These are phyloP conservation scores for Axis porcinus DNA, from an alignment of 2,113 vertebrate genomes.

Conservation along the genomic window DNA sequence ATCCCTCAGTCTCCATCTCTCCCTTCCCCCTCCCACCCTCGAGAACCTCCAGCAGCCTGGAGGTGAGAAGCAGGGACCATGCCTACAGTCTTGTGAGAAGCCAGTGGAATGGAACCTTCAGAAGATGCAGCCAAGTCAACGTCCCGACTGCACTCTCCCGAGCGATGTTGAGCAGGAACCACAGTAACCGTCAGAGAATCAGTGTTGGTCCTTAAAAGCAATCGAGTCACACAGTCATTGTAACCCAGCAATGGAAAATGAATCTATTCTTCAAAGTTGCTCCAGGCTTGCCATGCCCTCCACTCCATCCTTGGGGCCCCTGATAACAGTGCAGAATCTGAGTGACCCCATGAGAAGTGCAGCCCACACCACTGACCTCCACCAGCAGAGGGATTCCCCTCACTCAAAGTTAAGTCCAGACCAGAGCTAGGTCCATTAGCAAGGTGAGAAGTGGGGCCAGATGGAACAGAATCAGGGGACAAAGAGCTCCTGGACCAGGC, in stretches of 20 bases:
- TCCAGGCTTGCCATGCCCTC: too few relatives aligned
- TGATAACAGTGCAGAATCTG: not conserved
- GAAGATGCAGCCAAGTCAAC: not conserved
- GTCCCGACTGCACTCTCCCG: not conserved
- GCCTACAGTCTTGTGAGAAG: not conserved
- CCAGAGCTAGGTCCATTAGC: not conserved
- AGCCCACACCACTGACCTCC: not conserved
- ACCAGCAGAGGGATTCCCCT: not conserved
- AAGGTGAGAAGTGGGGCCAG: not conserved
- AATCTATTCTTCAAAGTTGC: not conserved
- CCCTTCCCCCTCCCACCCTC: not conserved
- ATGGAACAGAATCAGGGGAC: not conserved
- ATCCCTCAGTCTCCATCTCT: not conserved
- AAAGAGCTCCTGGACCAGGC: not conserved
- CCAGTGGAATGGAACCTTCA: not conserved
- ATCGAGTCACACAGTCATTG: not conserved
- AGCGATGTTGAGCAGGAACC: accelerated
- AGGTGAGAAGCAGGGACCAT: not conserved
- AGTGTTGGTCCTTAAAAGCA: not conserved
- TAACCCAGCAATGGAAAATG: not conserved
- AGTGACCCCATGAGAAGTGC: not conserved
- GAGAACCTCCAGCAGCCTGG: not conserved
- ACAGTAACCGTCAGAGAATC: not conserved
- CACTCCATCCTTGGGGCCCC: not conserved
- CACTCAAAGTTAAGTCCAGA: not conserved